A percentile compares a stretch with the other conserved stretches of the same genome.
Evolutionary conservation across 2,888 invertebrate species (phyloP).

Genomic region (Dryocosmus kuriphilus): DNA sequence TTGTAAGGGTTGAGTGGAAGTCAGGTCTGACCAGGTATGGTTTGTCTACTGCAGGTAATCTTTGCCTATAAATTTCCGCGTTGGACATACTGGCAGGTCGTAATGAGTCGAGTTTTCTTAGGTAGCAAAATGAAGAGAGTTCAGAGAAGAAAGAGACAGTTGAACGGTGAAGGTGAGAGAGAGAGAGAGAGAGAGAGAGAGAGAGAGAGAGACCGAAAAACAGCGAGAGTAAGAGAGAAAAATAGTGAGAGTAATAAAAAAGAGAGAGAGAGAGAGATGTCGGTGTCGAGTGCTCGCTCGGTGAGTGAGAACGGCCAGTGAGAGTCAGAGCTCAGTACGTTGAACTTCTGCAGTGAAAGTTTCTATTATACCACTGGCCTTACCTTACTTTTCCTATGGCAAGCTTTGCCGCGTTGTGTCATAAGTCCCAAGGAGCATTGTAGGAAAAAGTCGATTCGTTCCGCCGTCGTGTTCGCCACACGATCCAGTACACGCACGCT

Average conservation of each 20-base stretch:
- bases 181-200: slow-evolving; percentile 28
- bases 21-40: not conserved
- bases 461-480: slow-evolving; percentile 45
- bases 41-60: slow-evolving; percentile 19
- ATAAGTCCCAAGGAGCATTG: slow-evolving; percentile 45
- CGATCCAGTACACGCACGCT: slow-evolving; percentile 38
- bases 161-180: slow-evolving; percentile 32
- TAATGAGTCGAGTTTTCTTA: slow-evolving; percentile 20
- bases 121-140: slow-evolving; percentile 11
- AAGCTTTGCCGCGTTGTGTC: slow-evolving; percentile 57
- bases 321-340: slow-evolving; percentile 72
- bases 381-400: slow-evolving; percentile 77
- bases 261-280: slow-evolving; percentile 46
- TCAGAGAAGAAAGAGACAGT: not conserved
- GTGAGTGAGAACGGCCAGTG: slow-evolving; percentile 70
- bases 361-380: slow-evolving; percentile 78
- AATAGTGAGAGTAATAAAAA: slow-evolving; percentile 15
- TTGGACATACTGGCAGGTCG: not conserved
- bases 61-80: slow-evolving; percentile 21
- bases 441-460: slow-evolving; percentile 46
- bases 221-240: slow-evolving; percentile 36
- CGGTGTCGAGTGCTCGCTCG: slow-evolving; percentile 49
- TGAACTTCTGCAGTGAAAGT: slow-evolving; percentile 78
- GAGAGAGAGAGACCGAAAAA: slow-evolving; percentile 27
- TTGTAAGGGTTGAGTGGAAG: not conserved